Percentiles rank a stretch among this genome's conserved stretches.
Conservation (phyloP, 2,797 vertebrate species). For the Selene dorsalis region DNA sequence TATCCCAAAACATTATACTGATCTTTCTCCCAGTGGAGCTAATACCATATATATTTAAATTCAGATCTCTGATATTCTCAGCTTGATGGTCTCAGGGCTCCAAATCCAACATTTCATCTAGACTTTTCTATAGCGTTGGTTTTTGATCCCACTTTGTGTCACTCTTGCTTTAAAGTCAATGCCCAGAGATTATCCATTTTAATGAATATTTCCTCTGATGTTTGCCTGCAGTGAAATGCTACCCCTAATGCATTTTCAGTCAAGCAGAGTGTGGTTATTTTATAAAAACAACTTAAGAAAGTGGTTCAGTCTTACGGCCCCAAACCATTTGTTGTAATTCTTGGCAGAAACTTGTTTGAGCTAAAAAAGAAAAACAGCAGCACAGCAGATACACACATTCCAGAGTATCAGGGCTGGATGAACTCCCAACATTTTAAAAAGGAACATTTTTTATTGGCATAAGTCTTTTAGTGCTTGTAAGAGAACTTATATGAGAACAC, state of each 20-base stretch:
- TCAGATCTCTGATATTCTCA: slow-evolving; percentile 36
- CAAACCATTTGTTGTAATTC: slow-evolving; percentile 53
- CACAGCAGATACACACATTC: slow-evolving; percentile 50
- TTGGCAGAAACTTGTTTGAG: slow-evolving; percentile 58
- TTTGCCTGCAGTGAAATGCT: slow-evolving; percentile 42
- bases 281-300: slow-evolving; percentile 50
- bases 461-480: neutral
- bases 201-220: slow-evolving; percentile 64
- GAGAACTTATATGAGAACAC: slow-evolving; percentile 14
- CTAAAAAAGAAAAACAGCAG: slow-evolving; percentile 42
- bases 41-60: slow-evolving; percentile 51
- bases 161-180: slow-evolving; percentile 52
- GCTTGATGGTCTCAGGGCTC: slow-evolving; percentile 44
- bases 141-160: slow-evolving; percentile 62
- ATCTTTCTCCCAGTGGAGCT: slow-evolving; percentile 15
- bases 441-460: slow-evolving; percentile 14
- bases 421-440: slow-evolving; percentile 45
- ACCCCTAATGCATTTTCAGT: slow-evolving; percentile 37
- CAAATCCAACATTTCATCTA: slow-evolving; percentile 50
- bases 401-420: slow-evolving; percentile 29
- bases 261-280: slow-evolving; percentile 36
- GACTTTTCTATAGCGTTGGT: slow-evolving; percentile 50
- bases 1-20: slow-evolving; percentile 14
- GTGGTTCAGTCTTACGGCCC: slow-evolving; percentile 45
- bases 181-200: slow-evolving; percentile 63